Conservation (phyloP, 1,140 invertebrate species). For the Coenobita brevimanus region DNA sequence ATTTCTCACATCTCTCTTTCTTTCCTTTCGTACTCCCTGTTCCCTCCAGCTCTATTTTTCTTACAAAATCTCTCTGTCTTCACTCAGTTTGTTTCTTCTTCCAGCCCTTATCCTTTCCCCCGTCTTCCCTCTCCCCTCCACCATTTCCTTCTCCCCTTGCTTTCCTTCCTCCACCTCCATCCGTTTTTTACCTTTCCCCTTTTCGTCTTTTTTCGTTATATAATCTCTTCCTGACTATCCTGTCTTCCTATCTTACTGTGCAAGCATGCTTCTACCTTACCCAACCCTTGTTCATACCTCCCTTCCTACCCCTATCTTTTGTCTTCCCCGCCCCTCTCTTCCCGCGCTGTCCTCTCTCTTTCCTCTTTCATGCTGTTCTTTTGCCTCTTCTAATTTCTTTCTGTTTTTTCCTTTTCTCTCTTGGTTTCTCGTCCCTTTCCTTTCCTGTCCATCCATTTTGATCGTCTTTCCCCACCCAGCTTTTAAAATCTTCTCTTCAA, state of each 20-base stretch:
- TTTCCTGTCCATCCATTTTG: too few relatives aligned
- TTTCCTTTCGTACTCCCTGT: neutral
- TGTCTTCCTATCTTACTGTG: neutral
- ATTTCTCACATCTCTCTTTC: slow-evolving; percentile 9
- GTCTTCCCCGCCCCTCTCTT: too few relatives aligned
- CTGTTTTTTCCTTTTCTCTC: too few relatives aligned
- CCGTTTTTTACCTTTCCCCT: neutral
- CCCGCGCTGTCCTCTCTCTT: neutral
- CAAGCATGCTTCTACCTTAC: neutral
- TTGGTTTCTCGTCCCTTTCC: too few relatives aligned
- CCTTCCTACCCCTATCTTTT: too few relatives aligned
- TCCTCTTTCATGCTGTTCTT: too few relatives aligned
- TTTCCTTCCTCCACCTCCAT: neutral
- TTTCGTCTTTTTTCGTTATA: too few relatives aligned
- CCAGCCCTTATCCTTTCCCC: neutral
- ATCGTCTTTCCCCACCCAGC: too few relatives aligned
- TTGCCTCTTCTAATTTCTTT: too few relatives aligned
- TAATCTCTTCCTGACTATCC: too few relatives aligned
- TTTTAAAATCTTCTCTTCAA: too few relatives aligned
- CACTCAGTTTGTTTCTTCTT: neutral
- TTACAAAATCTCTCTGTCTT: neutral
- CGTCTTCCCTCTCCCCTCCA: neutral
- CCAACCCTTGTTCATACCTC: too few relatives aligned
- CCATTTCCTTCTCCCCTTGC: neutral
- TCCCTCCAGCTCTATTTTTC: slow-evolving; percentile 13